A percentile compares a stretch with the other conserved stretches of the same genome.
Conservation (phyloP, 2,888 invertebrate species). For the Nasonovia ribisnigri region DNA sequence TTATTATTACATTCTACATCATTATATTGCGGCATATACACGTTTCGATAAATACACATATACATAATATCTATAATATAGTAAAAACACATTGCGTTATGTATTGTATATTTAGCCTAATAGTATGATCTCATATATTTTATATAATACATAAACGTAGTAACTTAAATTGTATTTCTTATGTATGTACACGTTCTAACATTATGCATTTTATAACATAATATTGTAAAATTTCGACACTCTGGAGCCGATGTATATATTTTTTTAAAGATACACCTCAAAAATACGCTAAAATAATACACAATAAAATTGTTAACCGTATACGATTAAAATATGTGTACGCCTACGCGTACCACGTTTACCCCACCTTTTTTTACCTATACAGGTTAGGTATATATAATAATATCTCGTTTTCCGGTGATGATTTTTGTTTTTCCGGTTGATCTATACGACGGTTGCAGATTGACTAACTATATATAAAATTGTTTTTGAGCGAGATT, state of each 20-base stretch:
- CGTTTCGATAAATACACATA: slow-evolving; percentile 46
- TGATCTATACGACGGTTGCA: neutral
- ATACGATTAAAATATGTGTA: neutral
- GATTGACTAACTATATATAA: neutral
- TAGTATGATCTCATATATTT: slow-evolving; percentile 44
- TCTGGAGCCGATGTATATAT: slow-evolving; percentile 42
- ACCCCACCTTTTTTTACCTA: neutral
- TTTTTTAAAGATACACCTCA: neutral
- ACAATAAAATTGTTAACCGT: neutral
- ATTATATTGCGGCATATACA: slow-evolving; percentile 62
- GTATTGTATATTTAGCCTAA: slow-evolving; percentile 45
- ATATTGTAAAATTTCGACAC: slow-evolving; percentile 13
- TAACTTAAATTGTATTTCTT: slow-evolving; percentile 48
- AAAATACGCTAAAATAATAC: neutral
- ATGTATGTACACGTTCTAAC: slow-evolving; percentile 31
- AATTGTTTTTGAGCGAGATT: slow-evolving; percentile 19
- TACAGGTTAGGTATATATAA: too few species aligned
- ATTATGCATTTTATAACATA: neutral
- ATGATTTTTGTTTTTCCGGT: neutral
- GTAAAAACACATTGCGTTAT: slow-evolving; percentile 21
- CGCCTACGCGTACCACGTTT: neutral
- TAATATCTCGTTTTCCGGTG: neutral
- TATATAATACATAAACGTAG: slow-evolving; percentile 20
- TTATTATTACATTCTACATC: slow-evolving; percentile 35
- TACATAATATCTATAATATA: slow-evolving; percentile 16